Base-by-base conservation (phyloP, 2,888 invertebrate species). In the Hydrotaea diabolus region DNA sequence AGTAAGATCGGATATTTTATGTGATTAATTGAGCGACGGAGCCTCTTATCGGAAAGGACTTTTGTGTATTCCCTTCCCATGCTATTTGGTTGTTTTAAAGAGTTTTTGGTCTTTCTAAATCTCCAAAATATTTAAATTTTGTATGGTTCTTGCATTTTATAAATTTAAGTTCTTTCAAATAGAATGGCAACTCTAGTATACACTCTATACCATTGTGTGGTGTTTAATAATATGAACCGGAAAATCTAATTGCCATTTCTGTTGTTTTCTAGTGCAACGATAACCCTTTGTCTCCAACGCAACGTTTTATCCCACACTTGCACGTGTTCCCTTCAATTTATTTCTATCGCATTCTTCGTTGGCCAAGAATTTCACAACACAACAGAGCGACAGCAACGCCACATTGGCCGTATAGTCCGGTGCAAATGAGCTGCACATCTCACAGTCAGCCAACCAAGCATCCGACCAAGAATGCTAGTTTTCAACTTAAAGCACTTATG, bases 351-450 rank as follows among this genome's bases (percentile, higher is more conserved):
- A n/a, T 15, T 49, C 15, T 43, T 13, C n/a, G 4, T n/a, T 49
- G 49, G n/a, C n/a, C n/a, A 49, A 49, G 49, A n/a, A 49, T 49
- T 49, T n/a, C 31, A 49, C 49, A 49, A n/a, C 49, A 49, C 15
- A 49, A 49, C 2, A n/a, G n/a, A n/a, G n/a, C n/a, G 1, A 49
- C 13, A n/a, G n/a, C 49, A 39, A 13, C 2, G 39, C 1, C 1
- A 8, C 1, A 49, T 49, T 39, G 1, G 23, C 26, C 15, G n/a
- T n/a, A 23, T 19, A 59, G 59, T 26, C 59, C 59, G 23, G 59
- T 59, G 59, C 8, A 59, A 59, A 59, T 59, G 26, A 59, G 59
- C 15, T 59, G 59, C 23, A 59, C 59, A 26, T 23, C 57, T 49
- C 49, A 4, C 26, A 59, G 9, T 21, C 26, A 23, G 5, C 3